Evolutionary conservation across 2,888 invertebrate genomes (phyloP).

Genomic region (Crepidodera aurea): DNA sequence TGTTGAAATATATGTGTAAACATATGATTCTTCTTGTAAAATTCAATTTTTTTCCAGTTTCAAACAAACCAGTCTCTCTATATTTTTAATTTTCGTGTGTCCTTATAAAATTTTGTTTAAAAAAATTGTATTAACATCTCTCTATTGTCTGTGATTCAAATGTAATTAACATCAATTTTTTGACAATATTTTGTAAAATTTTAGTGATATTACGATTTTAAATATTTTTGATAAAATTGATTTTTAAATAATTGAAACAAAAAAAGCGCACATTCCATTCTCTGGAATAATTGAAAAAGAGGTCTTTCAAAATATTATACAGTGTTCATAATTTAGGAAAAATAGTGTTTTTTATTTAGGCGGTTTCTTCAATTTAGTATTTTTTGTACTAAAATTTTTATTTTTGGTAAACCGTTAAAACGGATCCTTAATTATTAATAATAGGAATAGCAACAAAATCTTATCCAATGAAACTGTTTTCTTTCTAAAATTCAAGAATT

Average conservation of each 20-base stretch:
- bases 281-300: conserved; percentile 35
- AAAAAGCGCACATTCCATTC: conserved; percentile 42
- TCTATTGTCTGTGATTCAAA: conserved; percentile 54
- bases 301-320: conserved; percentile 46
- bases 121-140: conserved; percentile 43
- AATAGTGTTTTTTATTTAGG: conserved; percentile 6
- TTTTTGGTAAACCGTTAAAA: too few species aligned
- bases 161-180: conserved; percentile 43
- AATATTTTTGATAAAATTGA: conserved; percentile 44
- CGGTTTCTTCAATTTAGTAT: conserved; percentile 11
- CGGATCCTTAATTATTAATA: too few species aligned
- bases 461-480: too few species aligned
- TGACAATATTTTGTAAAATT: conserved; percentile 40
- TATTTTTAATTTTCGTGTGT: conserved; percentile 35
- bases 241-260: conserved; percentile 23
- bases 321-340: conserved; percentile 35
- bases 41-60: conserved; percentile 19
- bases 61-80: conserved; percentile 34
- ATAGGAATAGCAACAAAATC: too few species aligned
- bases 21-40: conserved; percentile 1
- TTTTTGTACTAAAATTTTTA: neutral
- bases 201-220: conserved; percentile 42
- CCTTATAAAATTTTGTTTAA: conserved; percentile 11
- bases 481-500: too few species aligned
- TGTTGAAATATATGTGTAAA: neutral